Percentiles rank a stretch among this genome's conserved stretches.
phyloP scores from a whole-genome alignment of 2,797 vertebrate genomes.

The Bovichtus variegatus region DNA sequence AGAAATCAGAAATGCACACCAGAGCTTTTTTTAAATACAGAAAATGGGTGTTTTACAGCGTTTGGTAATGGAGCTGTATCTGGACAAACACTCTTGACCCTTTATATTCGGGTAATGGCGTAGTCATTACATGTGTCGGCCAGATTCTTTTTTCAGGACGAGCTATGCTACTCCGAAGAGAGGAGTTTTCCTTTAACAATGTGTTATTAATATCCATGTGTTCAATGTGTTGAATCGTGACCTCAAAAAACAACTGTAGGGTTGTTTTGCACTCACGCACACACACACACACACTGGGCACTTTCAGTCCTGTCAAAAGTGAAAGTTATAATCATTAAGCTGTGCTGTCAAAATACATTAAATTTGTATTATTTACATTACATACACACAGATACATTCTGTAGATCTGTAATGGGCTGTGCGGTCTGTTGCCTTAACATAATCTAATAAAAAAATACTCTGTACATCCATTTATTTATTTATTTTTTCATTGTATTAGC shows the following conservation, averaged over 20 bases:
- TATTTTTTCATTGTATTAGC: background rate
- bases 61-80: conserved; percentile 32
- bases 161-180: background rate
- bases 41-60: conserved; percentile 43
- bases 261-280: conserved; percentile 23
- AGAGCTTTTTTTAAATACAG: conserved; percentile 20
- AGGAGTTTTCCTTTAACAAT: conserved; percentile 10
- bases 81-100: conserved; percentile 33
- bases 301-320: conserved; percentile 51
- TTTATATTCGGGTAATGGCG: conserved; percentile 16
- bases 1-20: background rate
- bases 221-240: conserved; percentile 7
- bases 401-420: background rate
- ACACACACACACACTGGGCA: conserved; percentile 5
- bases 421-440: background rate
- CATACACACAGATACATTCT: background rate
- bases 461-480: background rate
- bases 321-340: conserved; percentile 67
- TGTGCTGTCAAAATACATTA: conserved; percentile 59
- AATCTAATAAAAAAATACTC: conserved; percentile 7
- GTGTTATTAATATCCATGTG: conserved; percentile 23
- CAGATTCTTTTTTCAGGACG: conserved; percentile 2
- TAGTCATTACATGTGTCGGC: conserved; percentile 29
- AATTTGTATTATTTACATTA: conserved; percentile 33
- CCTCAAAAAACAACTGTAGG: background rate